phyloP scores from a whole-genome alignment of 2,113 vertebrate genomes.

The Jaculus jaculus region DNA sequence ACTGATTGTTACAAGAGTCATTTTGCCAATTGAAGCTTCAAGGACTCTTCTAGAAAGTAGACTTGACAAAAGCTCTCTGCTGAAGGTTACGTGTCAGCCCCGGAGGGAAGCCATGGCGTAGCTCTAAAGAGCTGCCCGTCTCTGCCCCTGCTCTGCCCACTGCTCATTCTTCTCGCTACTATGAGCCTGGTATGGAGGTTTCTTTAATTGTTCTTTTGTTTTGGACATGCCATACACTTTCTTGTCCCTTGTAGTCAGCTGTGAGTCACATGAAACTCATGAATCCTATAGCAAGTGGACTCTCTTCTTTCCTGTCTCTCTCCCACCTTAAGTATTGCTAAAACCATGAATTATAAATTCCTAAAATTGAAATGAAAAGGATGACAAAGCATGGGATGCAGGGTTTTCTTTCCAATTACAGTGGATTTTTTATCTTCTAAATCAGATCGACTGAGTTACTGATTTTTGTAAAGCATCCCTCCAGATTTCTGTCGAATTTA shows the following conservation, averaged over 20 bases:
- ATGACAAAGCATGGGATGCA: background rate
- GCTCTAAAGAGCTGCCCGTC: too few species aligned
- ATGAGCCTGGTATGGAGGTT: background rate
- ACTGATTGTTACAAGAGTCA: background rate
- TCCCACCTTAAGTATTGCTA: background rate
- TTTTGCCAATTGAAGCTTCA: background rate
- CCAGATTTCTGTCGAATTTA: background rate
- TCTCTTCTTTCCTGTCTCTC: background rate
- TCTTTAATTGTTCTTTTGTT: background rate
- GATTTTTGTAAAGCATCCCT: background rate
- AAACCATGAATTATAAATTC: background rate
- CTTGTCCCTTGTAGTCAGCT: background rate
- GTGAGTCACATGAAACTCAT: background rate
- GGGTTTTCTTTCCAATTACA: background rate
- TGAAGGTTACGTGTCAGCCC: background rate
- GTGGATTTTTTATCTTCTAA: background rate
- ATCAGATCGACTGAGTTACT: background rate
- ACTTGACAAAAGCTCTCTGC: background rate
- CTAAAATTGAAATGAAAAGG: background rate
- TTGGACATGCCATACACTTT: background rate
- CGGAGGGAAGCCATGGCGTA: background rate
- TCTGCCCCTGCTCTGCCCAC: too few species aligned
- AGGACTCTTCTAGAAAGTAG: background rate
- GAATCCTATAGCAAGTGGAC: background rate
- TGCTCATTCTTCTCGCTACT: background rate